Base-by-base conservation (phyloP, 2,797 vertebrate species). In the Phyllotis vaccarum region DNA sequence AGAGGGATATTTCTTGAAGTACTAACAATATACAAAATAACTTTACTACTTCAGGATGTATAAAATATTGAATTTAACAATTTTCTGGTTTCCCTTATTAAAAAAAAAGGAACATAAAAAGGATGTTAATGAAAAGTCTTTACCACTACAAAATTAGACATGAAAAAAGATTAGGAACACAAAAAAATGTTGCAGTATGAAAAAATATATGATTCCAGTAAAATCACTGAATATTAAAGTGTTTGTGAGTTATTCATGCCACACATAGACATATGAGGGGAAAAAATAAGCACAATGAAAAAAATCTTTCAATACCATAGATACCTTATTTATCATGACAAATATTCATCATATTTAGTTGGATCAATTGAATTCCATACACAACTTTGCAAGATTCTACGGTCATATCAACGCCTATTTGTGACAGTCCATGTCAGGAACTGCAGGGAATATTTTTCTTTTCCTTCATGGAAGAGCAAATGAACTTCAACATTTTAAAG, bases 11-110 rank as follows among this genome's bases (percentile, higher is more conserved):
- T 96, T n/a, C 56, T 96, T 93, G 86, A 97, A 95, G 68, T 91
- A 89, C 62, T 94, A 97, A 96, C 90, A 93, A 94, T 96, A 96
- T 98, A 97, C 92, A 96, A 96, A 98, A 97, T 98, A 96, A 97
- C 76, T 93, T 94, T 91, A 88, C 95, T 97, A 98, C 96, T 95
- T 43, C 94, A 95, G 96, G 88, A 88, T 85, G 89, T 97, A 95
- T 95, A 97, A 97, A 97, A 97, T 98, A 97, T n/a, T 95, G 75
- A 90, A 96, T 92, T 96, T 95, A 94, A 52, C 93, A 62, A 92
- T 95, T 94, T 97, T 96, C 90, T 96, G 92, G 85, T 97, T 97
- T 97, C 97, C 92, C 96, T 96, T 95, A 92, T 95, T 49, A 49
- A 49, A 21, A 75, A 91, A 94, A 96, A 97, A 95, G 90, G 93